These are phyloP conservation scores for Gracilinanus agilis DNA, from an alignment of 2,113 vertebrate genomes.

Conservation along the genomic window DNA sequence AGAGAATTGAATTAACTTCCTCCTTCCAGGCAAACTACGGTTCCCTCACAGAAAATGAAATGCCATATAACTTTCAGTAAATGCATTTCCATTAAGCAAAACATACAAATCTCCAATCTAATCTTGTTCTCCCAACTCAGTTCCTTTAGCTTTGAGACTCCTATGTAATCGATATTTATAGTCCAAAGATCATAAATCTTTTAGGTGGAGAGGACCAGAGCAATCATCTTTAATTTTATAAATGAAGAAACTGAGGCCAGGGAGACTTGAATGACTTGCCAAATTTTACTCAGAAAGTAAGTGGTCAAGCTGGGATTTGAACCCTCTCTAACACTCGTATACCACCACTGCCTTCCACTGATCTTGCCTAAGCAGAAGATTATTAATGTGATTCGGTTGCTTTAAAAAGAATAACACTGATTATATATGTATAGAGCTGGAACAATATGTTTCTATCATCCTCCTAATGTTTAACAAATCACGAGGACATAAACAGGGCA, in stretches of 20 bases:
- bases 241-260: not conserved
- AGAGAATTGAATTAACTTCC: not conserved
- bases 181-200: not conserved
- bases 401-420: not conserved
- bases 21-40: not conserved
- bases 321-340: not conserved
- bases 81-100: constrained; percentile 7
- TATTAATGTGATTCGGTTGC: not conserved
- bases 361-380: not conserved
- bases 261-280: not conserved
- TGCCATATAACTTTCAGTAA: not conserved
- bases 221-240: not conserved
- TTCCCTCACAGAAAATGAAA: constrained; percentile 11
- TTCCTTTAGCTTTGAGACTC: not conserved
- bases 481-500: constrained; percentile 19
- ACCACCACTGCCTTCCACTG: not conserved
- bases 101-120: not conserved
- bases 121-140: not conserved
- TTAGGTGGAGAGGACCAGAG: not conserved
- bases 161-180: not conserved
- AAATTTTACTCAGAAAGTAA: not conserved
- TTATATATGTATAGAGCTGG: not conserved
- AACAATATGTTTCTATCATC: constrained; percentile 14
- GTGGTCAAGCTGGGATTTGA: not conserved
- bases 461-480: constrained; percentile 21